Evolutionary conservation across 2,888 invertebrate genomes (phyloP), one percentile per base, ranked within the genome.

Genomic region (Harmothoe impar): DNA sequence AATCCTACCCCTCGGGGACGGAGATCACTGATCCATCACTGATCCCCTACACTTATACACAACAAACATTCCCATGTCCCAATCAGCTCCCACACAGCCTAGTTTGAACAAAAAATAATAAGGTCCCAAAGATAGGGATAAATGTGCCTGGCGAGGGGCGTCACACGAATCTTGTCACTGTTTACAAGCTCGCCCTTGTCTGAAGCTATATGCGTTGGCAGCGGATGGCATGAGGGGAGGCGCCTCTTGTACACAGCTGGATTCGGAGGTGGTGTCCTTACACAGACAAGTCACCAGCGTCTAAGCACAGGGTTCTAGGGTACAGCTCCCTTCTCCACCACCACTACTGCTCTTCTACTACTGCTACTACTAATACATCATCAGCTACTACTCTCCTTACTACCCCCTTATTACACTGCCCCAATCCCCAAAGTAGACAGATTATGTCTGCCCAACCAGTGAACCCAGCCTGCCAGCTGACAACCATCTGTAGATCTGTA

Each of bases 191-290:
- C 86, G 86, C 86, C 86, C 86, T 52, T 86, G 86, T 56, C 56
- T 86, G 86, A 86, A 86, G 86, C 86, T 86, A 29, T 86, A 86
- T 86, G 86, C 86, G 86, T 86, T 86, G 86, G 86, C 86, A 52
- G 86, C 86, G 25, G 86, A 86, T 31, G 86, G 86, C 86, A 86
- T 52, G 86, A 86, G 86, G 86, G 86, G 86, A 86, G 86, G 86
- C 52, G 56, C 31, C 54, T 15, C 86, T 86, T 86, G 86, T 86
- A 54, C 86, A 56, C 86, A 86, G 56, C 54, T 86, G 56, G 86
- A 86, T 86, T 86, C 86, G 86, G 86, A 86, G 56, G 86, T 86
- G 86, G 86, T 86, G 25, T 52, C 86, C 56, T 54, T 86, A 33
- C 86, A 86, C 86, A 86, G 54, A 86, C 86, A 86, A 86, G 86